Evolutionary conservation across 2,888 invertebrate species (phyloP).

Genomic region (Troilus luridus): DNA sequence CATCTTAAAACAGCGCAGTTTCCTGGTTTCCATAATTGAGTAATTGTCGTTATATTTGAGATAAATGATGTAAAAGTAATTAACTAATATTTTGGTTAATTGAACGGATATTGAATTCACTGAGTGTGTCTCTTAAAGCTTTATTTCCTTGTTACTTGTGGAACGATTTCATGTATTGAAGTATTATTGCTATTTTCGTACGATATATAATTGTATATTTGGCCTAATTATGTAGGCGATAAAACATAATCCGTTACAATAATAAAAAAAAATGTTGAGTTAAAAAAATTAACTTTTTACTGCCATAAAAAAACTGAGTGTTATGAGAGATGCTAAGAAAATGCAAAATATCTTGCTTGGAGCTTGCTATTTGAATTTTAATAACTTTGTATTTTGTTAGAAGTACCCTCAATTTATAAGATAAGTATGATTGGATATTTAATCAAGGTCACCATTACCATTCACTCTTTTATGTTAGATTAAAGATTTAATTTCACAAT

Average conservation of each 20-base stretch:
- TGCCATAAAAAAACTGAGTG: neutral
- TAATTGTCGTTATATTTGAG: neutral
- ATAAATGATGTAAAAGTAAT: neutral
- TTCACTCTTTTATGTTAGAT: neutral
- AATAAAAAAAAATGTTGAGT: neutral
- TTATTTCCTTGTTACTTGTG: neutral
- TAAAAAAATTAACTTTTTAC: neutral
- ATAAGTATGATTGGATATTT: slow-evolving; percentile 1
- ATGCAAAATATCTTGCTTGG: neutral
- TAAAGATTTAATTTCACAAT: neutral
- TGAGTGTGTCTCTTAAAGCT: neutral
- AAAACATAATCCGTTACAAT: too few species aligned
- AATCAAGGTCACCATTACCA: neutral
- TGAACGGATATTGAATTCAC: neutral
- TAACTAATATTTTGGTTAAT: neutral
- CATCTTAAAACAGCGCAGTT: too few species aligned
- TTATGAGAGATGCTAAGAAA: neutral
- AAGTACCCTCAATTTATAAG: slow-evolving; percentile 5
- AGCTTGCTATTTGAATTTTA: slow-evolving; percentile 26
- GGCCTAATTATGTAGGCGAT: neutral
- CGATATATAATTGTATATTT: neutral
- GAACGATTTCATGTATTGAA: neutral
- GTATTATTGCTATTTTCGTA: neutral
- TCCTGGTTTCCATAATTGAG: neutral
- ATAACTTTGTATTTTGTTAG: slow-evolving; percentile 2